Base-by-base conservation (phyloP, 2,888 invertebrate genomes). In the Vesta saturnalis region DNA sequence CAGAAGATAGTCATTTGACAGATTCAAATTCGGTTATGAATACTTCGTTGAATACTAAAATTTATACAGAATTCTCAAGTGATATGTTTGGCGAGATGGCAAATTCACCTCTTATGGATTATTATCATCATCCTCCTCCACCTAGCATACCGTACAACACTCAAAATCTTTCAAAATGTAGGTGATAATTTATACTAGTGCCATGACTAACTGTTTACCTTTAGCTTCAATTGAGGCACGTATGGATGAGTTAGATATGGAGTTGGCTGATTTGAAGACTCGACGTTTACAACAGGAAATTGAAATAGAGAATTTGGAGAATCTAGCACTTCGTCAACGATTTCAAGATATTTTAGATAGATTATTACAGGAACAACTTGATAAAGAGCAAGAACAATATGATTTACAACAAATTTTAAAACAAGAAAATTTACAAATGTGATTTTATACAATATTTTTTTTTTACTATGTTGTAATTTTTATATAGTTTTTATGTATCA, bases 261-360 rank as follows among this genome's bases (percentile, higher is more conserved):
- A 95, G 81, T 85, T 96, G 56, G 89, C 90, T 14, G 93, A 94
- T 72, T 83, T 96, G 14, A 91, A 91, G 77, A 88, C 89, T 43
- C 88, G 93, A 58, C 86, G 93, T 69, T 89, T 91, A 63, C 90
- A 93, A 76, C 95, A 94, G 72, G 94, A 95, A 77, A 87, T 90
- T 73, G 94, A 95, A 83, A 91, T 96, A 70, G 89, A 92, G 18
- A 92, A 91, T 54, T 94, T 95, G 80, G 95, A 95, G 80, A 96
- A 96, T 82, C 86, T 91, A 71, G 93, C 94, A 10, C 83, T 96
- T 12, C 86, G 92, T 56, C 94, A 95, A 82, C 86, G 96, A 61
- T 93, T 97, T 82, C 81, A 83, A 69, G 92, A 93, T 73, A 92
- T 91, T 60, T 84, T 96, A 21, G 93, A 95, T 73, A 90, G 91